Evolutionary conservation across 2,113 vertebrate genomes (phyloP).

Genomic region (Mola mola): DNA sequence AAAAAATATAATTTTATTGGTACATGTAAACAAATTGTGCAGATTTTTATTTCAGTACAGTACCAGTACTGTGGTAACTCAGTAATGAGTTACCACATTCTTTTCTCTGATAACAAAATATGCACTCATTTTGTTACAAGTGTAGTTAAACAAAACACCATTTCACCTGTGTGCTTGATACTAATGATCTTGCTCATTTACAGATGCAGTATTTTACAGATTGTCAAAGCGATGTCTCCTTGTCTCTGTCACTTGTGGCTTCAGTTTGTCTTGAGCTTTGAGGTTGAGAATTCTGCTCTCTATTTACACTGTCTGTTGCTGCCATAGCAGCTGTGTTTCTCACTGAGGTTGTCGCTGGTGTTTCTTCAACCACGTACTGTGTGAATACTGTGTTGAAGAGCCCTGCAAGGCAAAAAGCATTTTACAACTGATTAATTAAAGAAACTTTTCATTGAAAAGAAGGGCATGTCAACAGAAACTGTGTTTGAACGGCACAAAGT

Average conservation of each 20-base stretch:
- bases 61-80: too few relatives aligned
- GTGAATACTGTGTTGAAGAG: conserved; percentile 72
- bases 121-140: not conserved
- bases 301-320: not conserved
- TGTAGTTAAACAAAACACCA: not conserved
- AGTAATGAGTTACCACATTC: too few relatives aligned
- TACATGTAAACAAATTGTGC: too few relatives aligned
- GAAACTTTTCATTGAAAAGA: too few relatives aligned
- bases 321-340: conserved; percentile 4
- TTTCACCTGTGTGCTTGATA: not conserved
- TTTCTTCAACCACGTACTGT: conserved; percentile 76
- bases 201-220: too few relatives aligned
- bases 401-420: conserved; percentile 71
- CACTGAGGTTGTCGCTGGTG: conserved; percentile 34
- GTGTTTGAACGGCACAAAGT: too few relatives aligned
- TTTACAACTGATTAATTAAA: too few relatives aligned
- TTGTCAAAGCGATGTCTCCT: conserved; percentile 76
- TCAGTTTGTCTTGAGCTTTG: conserved; percentile 3
- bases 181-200: too few relatives aligned
- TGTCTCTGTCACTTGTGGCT: conserved; percentile 33
- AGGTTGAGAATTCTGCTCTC: conserved; percentile 11
- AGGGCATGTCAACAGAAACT: too few relatives aligned
- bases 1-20: too few relatives aligned
- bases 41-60: too few relatives aligned
- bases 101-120: too few relatives aligned